Percentiles rank a stretch among this genome's conserved stretches.
These are phyloP conservation scores for Euura saliciscinereae DNA, from an alignment of 1,140 invertebrate species.

Conservation along the genomic window DNA sequence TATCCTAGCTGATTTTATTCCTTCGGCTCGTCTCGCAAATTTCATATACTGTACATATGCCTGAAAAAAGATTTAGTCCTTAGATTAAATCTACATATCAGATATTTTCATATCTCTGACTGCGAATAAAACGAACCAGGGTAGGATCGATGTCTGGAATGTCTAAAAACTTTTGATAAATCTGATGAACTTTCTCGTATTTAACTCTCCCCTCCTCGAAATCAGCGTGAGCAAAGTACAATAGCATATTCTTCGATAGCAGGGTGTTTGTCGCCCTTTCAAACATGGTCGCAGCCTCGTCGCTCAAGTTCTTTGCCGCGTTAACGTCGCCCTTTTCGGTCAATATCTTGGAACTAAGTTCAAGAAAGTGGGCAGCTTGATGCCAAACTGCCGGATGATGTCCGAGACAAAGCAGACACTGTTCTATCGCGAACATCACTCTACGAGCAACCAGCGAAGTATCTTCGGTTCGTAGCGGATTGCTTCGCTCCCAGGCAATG, in stretches of 20 bases:
- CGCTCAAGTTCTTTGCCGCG: slow-evolving; percentile 88
- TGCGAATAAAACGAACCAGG: slow-evolving; percentile 68
- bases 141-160: slow-evolving; percentile 93
- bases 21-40: slow-evolving; percentile 95
- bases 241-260: slow-evolving; percentile 88
- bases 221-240: slow-evolving; percentile 98
- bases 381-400: slow-evolving; percentile 99
- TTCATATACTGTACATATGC: slow-evolving; percentile 99
- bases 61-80: slow-evolving; percentile 60
- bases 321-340: slow-evolving; percentile 95
- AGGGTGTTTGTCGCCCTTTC: slow-evolving; percentile 89
- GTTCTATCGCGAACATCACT: slow-evolving; percentile 99
- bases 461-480: slow-evolving; percentile 95
- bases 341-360: slow-evolving; percentile 90
- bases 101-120: slow-evolving; percentile 19
- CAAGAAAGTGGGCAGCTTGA: slow-evolving; percentile 95
- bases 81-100: slow-evolving; percentile 13
- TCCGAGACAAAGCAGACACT: slow-evolving; percentile 93
- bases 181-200: slow-evolving; percentile 96
- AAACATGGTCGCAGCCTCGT: slow-evolving; percentile 93
- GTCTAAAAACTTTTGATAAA: slow-evolving; percentile 92
- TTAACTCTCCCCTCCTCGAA: slow-evolving; percentile 97
- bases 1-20: slow-evolving; percentile 92
- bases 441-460: slow-evolving; percentile 88
- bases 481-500: slow-evolving; percentile 96